Percentiles rank a stretch among this genome's conserved stretches.
Conservation (phyloP, 2,888 invertebrate genomes). For the Patella ulyssiponensis region DNA sequence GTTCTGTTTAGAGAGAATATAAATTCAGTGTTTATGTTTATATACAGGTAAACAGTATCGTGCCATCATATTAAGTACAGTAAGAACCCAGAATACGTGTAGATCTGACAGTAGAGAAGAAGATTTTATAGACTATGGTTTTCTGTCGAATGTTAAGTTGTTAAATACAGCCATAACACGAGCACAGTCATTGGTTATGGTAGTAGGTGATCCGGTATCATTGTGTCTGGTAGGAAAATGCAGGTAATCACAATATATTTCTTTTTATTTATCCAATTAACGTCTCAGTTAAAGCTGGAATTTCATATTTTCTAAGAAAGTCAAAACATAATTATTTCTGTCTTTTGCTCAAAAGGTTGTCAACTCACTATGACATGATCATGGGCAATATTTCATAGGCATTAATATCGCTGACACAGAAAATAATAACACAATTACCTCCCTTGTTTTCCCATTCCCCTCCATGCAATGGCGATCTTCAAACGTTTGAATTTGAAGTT, state of each 20-base stretch:
- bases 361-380: no score
- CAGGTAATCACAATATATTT: slow-evolving; percentile 70
- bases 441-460: no score
- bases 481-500: no score
- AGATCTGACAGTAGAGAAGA: slow-evolving; percentile 75
- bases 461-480: no score
- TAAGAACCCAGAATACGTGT: slow-evolving; percentile 83
- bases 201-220: slow-evolving; percentile 88
- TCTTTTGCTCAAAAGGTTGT: no score
- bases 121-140: slow-evolving; percentile 80
- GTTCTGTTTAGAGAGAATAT: no score
- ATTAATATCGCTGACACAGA: no score
- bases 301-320: no score
- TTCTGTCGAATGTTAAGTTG: slow-evolving; percentile 85
- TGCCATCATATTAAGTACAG: slow-evolving; percentile 85
- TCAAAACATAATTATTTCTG: no score
- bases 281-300: no score
- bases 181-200: slow-evolving; percentile 86
- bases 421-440: no score
- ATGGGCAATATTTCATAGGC: no score
- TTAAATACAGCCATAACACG: slow-evolving; percentile 87
- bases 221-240: slow-evolving; percentile 86
- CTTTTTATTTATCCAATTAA: neutral
- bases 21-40: slow-evolving; percentile 5
- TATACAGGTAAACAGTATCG: slow-evolving; percentile 83